Evolutionary conservation across 2,113 vertebrate species (phyloP).

Genomic region (Heterotilapia buettikoferi): DNA sequence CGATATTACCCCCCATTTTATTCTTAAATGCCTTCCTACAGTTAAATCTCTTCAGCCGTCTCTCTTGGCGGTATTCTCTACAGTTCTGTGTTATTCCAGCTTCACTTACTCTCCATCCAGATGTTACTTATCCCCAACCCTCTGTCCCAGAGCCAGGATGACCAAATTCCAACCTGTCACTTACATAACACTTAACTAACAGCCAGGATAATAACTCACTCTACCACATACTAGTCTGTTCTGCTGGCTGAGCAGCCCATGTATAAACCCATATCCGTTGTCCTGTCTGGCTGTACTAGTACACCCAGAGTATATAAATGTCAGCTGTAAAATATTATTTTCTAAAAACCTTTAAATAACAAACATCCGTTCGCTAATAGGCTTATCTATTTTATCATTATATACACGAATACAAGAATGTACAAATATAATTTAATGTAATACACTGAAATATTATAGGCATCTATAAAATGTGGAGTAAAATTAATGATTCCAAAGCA

Average conservation of each 20-base stretch:
- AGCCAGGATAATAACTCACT: neutral
- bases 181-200: conserved; percentile 37
- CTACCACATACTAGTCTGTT: neutral
- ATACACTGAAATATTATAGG: neutral
- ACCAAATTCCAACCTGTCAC: conserved; percentile 36
- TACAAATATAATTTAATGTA: neutral
- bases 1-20: neutral
- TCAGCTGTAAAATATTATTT: neutral
- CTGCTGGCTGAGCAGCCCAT: neutral
- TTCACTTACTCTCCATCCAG: neutral
- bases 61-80: neutral
- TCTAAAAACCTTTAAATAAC: neutral
- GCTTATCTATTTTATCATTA: neutral
- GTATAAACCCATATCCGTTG: neutral
- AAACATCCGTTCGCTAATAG: neutral
- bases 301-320: neutral
- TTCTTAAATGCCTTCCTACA: neutral
- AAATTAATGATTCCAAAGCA: neutral
- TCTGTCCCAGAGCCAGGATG: neutral
- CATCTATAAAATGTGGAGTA: neutral
- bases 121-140: conserved; percentile 6
- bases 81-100: neutral
- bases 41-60: neutral
- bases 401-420: neutral
- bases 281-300: neutral